phyloP scores from a whole-genome alignment of 2,888 invertebrate genomes.

The Aquatica leii region DNA sequence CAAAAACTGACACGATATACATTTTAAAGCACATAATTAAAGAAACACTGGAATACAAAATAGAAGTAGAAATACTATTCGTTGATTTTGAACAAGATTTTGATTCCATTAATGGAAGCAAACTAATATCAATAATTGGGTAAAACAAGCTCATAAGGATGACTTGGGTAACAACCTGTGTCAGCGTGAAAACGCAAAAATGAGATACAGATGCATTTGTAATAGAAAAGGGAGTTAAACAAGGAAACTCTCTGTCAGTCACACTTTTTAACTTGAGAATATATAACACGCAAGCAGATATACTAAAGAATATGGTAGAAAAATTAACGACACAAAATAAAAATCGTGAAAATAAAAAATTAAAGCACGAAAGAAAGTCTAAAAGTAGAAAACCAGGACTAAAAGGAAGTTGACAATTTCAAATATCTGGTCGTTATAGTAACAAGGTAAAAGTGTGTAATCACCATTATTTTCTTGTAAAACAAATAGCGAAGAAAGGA shows the following conservation, averaged over 20 bases:
- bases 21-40: constrained; percentile 4
- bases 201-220: constrained; percentile 14
- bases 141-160: constrained; percentile 17
- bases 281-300: neutral
- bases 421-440: too few species aligned
- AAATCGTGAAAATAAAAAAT: too few species aligned
- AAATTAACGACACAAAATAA: too few species aligned
- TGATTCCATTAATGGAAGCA: constrained; percentile 12
- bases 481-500: too few species aligned
- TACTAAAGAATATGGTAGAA: neutral
- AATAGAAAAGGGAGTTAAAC: constrained; percentile 12
- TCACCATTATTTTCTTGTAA: too few species aligned
- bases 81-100: constrained; percentile 20
- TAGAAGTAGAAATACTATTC: constrained; percentile 8
- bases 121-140: constrained; percentile 10
- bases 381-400: too few species aligned
- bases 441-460: too few species aligned
- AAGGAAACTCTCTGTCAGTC: too few species aligned
- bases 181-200: constrained; percentile 11
- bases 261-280: constrained; percentile 7
- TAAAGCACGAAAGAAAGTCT: too few species aligned
- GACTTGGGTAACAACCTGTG: constrained; percentile 13
- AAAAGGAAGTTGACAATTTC: too few species aligned
- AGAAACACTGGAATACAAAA: constrained; percentile 5
- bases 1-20: neutral